Conservation (phyloP, 1,140 invertebrate genomes). For the Yoshiicerus persimilis region DNA sequence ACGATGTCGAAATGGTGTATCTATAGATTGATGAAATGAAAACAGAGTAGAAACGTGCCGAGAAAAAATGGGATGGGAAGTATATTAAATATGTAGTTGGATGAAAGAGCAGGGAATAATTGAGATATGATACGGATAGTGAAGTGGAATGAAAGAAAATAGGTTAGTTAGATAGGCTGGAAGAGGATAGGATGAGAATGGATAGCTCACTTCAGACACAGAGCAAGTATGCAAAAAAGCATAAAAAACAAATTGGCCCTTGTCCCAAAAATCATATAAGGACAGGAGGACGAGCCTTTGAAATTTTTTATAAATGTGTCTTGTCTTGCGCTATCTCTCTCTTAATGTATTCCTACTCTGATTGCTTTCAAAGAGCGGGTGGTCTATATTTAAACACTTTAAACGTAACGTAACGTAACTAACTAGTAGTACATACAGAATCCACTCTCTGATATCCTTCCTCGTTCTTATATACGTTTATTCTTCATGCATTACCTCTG, state of each 20-base stretch:
- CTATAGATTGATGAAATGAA: no score
- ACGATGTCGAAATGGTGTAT: no score
- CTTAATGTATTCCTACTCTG: conserved; percentile 13
- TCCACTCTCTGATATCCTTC: neutral
- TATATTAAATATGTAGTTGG: neutral
- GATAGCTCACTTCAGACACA: conserved; percentile 4
- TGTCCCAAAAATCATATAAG: conserved; percentile 28
- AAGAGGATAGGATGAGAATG: neutral
- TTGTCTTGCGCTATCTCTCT: neutral
- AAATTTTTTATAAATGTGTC: conserved; percentile 19
- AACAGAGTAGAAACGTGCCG: no score
- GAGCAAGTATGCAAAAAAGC: conserved; percentile 16
- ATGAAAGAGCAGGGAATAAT: neutral
- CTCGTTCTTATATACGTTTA: neutral
- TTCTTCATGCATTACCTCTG: neutral
- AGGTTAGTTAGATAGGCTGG: conserved; percentile 1
- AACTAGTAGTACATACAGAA: neutral
- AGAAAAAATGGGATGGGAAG: neutral
- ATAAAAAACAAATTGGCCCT: conserved; percentile 21
- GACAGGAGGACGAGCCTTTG: conserved; percentile 10
- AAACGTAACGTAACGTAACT: conserved; percentile 4
- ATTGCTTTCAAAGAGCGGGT: conserved; percentile 16
- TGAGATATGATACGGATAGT: neutral
- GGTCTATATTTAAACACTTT: conserved; percentile 18
- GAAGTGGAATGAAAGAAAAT: conserved; percentile 6